A percentile compares a stretch with the other conserved stretches of the same genome.
Conservation (phyloP, 2,797 vertebrate species). For the Hippocampus kuda region DNA sequence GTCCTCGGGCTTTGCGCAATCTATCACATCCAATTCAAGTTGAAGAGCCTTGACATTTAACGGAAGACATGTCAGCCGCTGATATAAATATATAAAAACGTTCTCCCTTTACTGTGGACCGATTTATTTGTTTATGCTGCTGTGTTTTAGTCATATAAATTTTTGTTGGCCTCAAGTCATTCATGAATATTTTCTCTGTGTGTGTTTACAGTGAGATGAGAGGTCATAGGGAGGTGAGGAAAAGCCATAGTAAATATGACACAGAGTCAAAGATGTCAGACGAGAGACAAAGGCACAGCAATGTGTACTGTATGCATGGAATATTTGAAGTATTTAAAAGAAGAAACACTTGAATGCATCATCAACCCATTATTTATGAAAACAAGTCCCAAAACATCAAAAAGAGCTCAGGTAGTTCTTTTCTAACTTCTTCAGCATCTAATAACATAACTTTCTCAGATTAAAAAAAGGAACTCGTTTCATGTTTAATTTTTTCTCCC, state of each 20-base stretch:
- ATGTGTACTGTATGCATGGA: slow-evolving; percentile 14
- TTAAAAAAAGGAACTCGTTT: slow-evolving; percentile 43
- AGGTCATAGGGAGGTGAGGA: slow-evolving; percentile 12
- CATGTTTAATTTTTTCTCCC: slow-evolving; percentile 17
- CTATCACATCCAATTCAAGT: slow-evolving; percentile 33
- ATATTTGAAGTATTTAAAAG: slow-evolving; percentile 52
- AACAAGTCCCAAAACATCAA: neutral
- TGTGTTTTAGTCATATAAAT: neutral
- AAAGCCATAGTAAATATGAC: slow-evolving; percentile 5
- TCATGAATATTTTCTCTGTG: neutral
- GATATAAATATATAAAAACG: slow-evolving; percentile 13
- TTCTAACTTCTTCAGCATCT: neutral
- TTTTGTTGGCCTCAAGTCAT: slow-evolving; percentile 4
- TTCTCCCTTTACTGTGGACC: slow-evolving; percentile 1
- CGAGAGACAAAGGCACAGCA: slow-evolving; percentile 1
- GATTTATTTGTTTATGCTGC: slow-evolving; percentile 4
- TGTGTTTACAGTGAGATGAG: slow-evolving; percentile 6
- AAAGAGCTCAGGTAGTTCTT: neutral
- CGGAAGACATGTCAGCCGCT: slow-evolving; percentile 26
- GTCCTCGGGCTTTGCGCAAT: slow-evolving; percentile 28
- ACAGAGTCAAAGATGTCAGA: slow-evolving; percentile 1
- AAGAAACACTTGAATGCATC: slow-evolving; percentile 13
- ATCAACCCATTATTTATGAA: neutral
- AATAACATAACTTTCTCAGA: slow-evolving; percentile 38
- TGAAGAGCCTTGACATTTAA: slow-evolving; percentile 45